Conservation (phyloP, 2,113 vertebrate species). For the Halichoerus grypus region DNA sequence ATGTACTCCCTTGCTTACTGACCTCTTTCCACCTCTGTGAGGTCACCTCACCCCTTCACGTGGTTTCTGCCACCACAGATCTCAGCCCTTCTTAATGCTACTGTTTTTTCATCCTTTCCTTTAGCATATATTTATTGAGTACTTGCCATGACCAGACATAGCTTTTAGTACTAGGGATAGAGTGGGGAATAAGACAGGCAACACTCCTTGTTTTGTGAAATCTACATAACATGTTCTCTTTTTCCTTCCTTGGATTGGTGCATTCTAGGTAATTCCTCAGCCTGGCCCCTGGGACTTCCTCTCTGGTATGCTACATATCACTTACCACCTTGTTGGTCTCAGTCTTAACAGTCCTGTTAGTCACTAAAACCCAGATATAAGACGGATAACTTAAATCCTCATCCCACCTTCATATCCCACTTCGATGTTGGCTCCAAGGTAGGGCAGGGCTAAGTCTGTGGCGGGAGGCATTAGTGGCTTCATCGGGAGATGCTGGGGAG, state of each 20-base stretch:
- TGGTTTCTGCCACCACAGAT: background rate
- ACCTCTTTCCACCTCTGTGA: background rate
- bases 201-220: background rate
- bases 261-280: background rate
- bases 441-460: background rate
- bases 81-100: background rate
- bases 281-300: background rate
- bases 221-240: background rate
- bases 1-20: background rate
- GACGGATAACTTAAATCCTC: background rate
- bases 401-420: background rate
- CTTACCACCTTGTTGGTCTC: background rate
- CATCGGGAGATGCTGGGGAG: background rate
- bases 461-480: background rate
- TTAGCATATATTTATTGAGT: background rate
- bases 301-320: background rate
- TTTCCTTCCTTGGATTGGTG: background rate
- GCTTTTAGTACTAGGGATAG: background rate
- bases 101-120: background rate
- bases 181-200: background rate
- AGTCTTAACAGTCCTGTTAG: background rate
- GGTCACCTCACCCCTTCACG: background rate
- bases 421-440: background rate
- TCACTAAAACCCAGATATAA: constrained; percentile 5
- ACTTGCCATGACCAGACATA: background rate